Conservation (phyloP, 2,888 invertebrate genomes). For the Anticlea derivata region DNA sequence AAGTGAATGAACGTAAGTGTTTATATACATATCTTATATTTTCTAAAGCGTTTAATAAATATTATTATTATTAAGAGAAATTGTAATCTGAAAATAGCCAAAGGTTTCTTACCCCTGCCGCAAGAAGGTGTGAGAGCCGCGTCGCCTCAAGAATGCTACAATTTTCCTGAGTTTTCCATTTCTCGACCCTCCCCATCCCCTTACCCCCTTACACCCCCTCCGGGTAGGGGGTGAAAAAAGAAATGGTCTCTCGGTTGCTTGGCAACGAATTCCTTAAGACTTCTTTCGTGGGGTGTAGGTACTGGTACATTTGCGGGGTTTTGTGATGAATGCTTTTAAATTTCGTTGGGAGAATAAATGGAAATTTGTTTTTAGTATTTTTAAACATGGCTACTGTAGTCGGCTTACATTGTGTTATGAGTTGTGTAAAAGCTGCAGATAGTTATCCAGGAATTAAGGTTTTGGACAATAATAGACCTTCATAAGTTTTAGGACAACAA, state of each 20-base stretch:
- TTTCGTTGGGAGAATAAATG: background rate
- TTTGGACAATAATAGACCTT: no score
- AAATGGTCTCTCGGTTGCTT: conserved; percentile 73
- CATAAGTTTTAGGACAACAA: no score
- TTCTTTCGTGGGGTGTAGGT: conserved; percentile 31
- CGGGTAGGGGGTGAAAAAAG: conserved; percentile 58
- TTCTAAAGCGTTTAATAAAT: no score
- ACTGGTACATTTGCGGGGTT: conserved; percentile 5
- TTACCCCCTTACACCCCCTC: conserved; percentile 31
- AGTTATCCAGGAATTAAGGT: no score
- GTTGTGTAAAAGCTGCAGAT: no score
- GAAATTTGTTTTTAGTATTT: no score
- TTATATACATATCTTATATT: no score
- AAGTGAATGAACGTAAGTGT: no score
- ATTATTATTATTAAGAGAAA: conserved; percentile 1
- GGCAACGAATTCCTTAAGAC: conserved; percentile 58
- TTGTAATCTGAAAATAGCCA: background rate
- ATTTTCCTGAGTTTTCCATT: conserved; percentile 84
- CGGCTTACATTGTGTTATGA: no score
- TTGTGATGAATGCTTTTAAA: conserved; percentile 16
- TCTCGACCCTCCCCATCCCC: conserved; percentile 65
- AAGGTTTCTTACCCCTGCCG: conserved; percentile 51
- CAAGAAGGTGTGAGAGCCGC: conserved; percentile 82
- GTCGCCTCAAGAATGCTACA: conserved; percentile 84
- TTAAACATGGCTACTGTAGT: no score